Percentiles rank a stretch among this genome's conserved stretches.
phyloP scores from a whole-genome alignment of 2,113 vertebrate species.

The Etheostoma cragini region DNA sequence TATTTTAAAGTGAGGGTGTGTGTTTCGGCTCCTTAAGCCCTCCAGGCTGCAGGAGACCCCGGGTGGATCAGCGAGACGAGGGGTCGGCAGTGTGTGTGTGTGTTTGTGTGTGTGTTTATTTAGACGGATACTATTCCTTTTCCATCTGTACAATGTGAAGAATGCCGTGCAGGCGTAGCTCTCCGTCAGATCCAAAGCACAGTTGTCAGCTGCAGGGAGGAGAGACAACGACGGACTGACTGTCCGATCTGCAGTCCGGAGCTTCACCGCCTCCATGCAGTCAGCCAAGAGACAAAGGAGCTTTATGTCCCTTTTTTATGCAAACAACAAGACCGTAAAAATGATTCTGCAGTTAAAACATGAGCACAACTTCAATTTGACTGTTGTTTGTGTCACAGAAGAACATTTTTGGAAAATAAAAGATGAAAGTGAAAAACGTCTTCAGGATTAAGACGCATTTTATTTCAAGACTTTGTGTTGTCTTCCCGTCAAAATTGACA shows the following conservation, averaged over 20 bases:
- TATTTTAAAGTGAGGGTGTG: conserved; percentile 77
- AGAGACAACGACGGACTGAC: conserved; percentile 13
- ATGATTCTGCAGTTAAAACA: background rate
- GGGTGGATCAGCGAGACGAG: conserved; percentile 75
- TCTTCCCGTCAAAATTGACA: too few species aligned
- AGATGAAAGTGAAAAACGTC: too few species aligned
- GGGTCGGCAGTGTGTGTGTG: conserved; percentile 35
- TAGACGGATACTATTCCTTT: conserved; percentile 71
- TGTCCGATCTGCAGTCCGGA: conserved; percentile 55
- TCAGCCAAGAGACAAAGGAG: too few species aligned
- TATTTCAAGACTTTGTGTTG: background rate
- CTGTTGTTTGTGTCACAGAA: background rate
- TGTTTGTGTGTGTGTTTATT: conserved; percentile 73
- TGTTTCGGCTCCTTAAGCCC: conserved; percentile 74
- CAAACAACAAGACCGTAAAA: background rate
- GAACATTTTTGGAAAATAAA: background rate
- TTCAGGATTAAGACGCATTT: background rate
- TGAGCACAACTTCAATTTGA: background rate
- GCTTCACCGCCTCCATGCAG: background rate
- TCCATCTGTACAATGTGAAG: conserved; percentile 75
- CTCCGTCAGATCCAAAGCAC: conserved; percentile 40
- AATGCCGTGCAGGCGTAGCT: conserved; percentile 67
- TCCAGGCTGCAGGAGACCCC: conserved; percentile 53
- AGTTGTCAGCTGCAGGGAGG: conserved; percentile 69
- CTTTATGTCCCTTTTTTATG: background rate